Percentiles rank a stretch among this genome's conserved stretches.
Conservation (phyloP, 2,888 invertebrate genomes). For the Callimorpha dominula region DNA sequence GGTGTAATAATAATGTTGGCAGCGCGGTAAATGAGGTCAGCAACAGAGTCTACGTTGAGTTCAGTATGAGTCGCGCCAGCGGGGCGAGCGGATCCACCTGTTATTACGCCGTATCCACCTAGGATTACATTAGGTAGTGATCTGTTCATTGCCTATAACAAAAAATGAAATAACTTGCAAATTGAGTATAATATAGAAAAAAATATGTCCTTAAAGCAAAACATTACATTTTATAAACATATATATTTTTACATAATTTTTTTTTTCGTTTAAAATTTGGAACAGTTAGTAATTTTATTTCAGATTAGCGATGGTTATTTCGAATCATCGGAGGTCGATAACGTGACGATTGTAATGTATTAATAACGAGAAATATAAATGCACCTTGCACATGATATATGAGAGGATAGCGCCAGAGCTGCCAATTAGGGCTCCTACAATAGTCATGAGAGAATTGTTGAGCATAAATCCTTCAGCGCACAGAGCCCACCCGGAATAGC, state of each 20-base stretch:
- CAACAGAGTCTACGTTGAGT: constrained; percentile 90
- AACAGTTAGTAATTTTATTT: no score
- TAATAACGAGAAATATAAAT: neutral
- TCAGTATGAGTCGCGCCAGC: constrained; percentile 94
- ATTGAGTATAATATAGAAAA: neutral
- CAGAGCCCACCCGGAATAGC: constrained; percentile 97
- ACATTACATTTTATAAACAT: neutral
- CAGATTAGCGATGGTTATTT: neutral
- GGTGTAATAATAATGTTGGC: constrained; percentile 96
- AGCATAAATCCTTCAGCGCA: constrained; percentile 98
- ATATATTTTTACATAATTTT: no score
- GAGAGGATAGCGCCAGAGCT: constrained; percentile 97
- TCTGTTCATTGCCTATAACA: constrained; percentile 90
- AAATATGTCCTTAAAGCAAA: neutral
- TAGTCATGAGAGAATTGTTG: constrained; percentile 96
- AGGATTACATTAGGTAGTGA: constrained; percentile 95
- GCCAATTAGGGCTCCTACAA: constrained; percentile 96
- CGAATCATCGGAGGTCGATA: neutral
- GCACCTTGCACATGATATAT: constrained; percentile 97
- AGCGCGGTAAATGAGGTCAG: constrained; percentile 92
- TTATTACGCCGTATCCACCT: constrained; percentile 94
- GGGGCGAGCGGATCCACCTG: constrained; percentile 92
- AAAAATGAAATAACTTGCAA: neutral
- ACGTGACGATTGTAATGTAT: neutral
- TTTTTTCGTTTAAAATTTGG: no score